Percentiles rank a stretch among this genome's conserved stretches.
Evolutionary conservation across 2,113 vertebrate genomes (phyloP).

Genomic region (Petrocephalus zakoni): DNA sequence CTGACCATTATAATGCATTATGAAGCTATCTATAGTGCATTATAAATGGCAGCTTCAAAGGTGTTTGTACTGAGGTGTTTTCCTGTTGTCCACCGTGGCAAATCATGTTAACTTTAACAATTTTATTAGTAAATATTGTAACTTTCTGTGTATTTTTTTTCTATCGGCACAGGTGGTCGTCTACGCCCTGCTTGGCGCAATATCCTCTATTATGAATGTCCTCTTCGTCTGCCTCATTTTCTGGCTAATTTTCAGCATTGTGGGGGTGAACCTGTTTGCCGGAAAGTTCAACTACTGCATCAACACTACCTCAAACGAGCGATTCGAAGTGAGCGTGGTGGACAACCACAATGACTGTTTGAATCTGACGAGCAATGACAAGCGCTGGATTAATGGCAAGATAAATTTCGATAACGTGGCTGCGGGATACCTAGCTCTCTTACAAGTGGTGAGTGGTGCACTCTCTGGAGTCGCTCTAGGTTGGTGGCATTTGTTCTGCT

Average conservation of each 20-base stretch:
- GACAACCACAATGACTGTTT: slow-evolving; percentile 81
- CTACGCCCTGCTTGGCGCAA: slow-evolving; percentile 93
- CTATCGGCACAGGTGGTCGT: slow-evolving; percentile 78
- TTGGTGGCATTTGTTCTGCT: not conserved
- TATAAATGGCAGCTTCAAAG: too few species aligned
- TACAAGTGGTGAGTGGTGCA: slow-evolving; percentile 83
- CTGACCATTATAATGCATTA: too few species aligned
- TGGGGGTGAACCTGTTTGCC: slow-evolving; percentile 97
- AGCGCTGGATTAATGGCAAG: slow-evolving; percentile 92
- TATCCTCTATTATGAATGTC: slow-evolving; percentile 99
- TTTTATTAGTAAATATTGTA: not conserved
- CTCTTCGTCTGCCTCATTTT: slow-evolving; percentile 98
- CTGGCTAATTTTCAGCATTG: slow-evolving; percentile 99
- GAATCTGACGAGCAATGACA: slow-evolving; percentile 63
- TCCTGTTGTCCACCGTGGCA: not conserved
- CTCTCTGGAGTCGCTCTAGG: not conserved
- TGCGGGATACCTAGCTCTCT: slow-evolving; percentile 87
- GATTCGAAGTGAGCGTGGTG: slow-evolving; percentile 65
- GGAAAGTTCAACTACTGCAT: slow-evolving; percentile 91
- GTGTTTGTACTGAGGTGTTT: too few species aligned
- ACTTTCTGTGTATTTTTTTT: not conserved
- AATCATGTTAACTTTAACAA: not conserved
- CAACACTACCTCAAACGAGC: slow-evolving; percentile 75
- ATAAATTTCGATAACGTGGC: slow-evolving; percentile 98
- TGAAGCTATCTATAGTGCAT: too few species aligned